Evolutionary conservation across 2,797 vertebrate genomes (phyloP).

Genomic region (Sebastes dallii): DNA sequence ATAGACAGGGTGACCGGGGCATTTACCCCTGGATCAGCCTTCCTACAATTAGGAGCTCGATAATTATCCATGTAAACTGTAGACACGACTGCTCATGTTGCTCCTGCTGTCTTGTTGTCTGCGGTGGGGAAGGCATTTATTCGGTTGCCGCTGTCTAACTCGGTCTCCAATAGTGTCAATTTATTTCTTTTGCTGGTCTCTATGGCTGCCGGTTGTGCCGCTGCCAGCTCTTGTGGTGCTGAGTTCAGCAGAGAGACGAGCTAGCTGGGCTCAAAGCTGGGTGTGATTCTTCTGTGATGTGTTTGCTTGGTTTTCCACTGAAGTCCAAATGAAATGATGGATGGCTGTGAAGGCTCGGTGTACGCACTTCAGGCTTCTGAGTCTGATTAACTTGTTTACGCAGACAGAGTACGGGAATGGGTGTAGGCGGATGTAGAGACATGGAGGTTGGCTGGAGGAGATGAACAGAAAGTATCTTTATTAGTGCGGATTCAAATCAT

Average conservation of each 20-base stretch:
- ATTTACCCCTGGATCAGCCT: neutral
- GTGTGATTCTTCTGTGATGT: constrained; percentile 51
- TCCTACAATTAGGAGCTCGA: constrained; percentile 35
- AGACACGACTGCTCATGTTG: constrained; percentile 40
- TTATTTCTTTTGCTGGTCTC: constrained; percentile 25
- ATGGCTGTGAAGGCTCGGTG: constrained; percentile 44
- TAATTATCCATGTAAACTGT: constrained; percentile 36
- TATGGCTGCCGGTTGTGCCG: constrained; percentile 21
- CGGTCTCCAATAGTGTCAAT: constrained; percentile 53
- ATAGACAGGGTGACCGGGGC: constrained; percentile 13
- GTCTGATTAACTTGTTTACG: constrained; percentile 74
- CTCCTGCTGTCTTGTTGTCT: constrained; percentile 49
- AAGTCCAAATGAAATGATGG: constrained; percentile 70
- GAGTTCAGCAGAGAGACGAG: constrained; percentile 61
- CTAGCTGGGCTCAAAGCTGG: constrained; percentile 37
- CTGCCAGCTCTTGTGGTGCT: constrained; percentile 63
- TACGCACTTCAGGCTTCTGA: constrained; percentile 50
- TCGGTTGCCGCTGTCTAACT: constrained; percentile 44
- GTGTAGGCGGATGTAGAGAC: constrained; percentile 42
- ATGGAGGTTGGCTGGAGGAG: constrained; percentile 20
- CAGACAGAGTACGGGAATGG: constrained; percentile 45
- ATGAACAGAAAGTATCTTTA: constrained; percentile 44
- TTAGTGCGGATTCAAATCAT: constrained; percentile 13
- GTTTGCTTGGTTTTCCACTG: constrained; percentile 56
- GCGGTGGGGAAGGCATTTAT: constrained; percentile 40